phyloP scores from a whole-genome alignment of 2,113 vertebrate species.

The Calonectris borealis region DNA sequence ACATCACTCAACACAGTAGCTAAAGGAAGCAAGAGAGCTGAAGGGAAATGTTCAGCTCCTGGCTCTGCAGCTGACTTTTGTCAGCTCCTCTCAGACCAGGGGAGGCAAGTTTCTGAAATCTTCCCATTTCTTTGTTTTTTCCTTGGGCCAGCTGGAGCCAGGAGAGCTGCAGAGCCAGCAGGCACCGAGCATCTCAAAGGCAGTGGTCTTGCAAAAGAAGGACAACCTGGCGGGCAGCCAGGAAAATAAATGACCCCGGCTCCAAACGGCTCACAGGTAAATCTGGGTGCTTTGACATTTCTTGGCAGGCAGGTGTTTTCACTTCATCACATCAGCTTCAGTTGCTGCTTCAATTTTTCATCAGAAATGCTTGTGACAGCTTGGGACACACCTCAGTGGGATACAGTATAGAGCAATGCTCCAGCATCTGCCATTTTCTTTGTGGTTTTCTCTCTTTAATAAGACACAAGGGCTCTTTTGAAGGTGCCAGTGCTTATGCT shows the following conservation, averaged over 20 bases:
- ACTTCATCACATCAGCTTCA: constrained; percentile 13
- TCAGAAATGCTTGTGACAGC: not conserved
- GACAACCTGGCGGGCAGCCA: not conserved
- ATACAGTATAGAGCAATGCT: not conserved
- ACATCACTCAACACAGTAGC: constrained; percentile 52
- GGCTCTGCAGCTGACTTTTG: not conserved
- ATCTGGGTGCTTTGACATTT: not conserved
- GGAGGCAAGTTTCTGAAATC: not conserved
- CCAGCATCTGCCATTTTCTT: not conserved
- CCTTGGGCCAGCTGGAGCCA: not conserved
- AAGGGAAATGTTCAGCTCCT: not conserved
- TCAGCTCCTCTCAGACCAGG: not conserved
- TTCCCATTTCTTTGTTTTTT: not conserved
- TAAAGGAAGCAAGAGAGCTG: constrained; percentile 16
- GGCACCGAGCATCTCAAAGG: not conserved
- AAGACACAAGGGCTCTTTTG: not conserved
- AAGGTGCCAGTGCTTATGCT: not conserved
- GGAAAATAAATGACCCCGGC: not conserved
- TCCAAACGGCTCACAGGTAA: not conserved
- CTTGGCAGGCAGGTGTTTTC: not conserved
- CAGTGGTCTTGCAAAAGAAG: not conserved
- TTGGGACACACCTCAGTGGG: not conserved
- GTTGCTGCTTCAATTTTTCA: not conserved
- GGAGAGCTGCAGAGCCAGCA: not conserved
- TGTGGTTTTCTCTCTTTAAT: not conserved